These are phyloP conservation scores for Tipula unca DNA, from an alignment of 2,888 invertebrate species.

Conservation along the genomic window DNA sequence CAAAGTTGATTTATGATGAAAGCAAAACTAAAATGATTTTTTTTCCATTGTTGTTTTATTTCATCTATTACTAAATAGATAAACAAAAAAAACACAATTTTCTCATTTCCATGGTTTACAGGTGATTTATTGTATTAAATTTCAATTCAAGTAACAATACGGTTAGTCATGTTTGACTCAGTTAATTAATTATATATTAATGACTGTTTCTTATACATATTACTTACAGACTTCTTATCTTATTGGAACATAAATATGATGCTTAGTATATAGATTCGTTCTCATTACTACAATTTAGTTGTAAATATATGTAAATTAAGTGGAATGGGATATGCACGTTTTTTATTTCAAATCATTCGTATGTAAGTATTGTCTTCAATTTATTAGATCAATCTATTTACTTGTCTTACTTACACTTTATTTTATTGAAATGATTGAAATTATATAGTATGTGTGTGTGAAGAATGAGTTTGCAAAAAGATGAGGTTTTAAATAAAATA, in stretches of 20 bases:
- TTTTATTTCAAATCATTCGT: not conserved
- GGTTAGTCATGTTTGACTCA: not conserved
- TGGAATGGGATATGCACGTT: not conserved
- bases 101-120: not conserved
- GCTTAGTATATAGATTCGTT: not conserved
- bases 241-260: not conserved
- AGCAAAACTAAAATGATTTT: not conserved
- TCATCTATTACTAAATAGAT: not conserved
- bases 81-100: not conserved
- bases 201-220: not conserved
- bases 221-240: not conserved
- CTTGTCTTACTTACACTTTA: not conserved
- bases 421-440: not conserved
- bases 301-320: not conserved
- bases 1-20: not conserved
- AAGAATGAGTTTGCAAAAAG: not conserved
- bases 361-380: not conserved
- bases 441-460: not conserved
- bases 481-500: not conserved
- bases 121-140: not conserved
- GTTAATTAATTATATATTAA: not conserved
- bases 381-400: not conserved
- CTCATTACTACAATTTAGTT: not conserved
- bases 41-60: not conserved
- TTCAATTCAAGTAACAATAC: not conserved